Conservation (phyloP, 2,888 invertebrate genomes). For the Elmis aenea region DNA sequence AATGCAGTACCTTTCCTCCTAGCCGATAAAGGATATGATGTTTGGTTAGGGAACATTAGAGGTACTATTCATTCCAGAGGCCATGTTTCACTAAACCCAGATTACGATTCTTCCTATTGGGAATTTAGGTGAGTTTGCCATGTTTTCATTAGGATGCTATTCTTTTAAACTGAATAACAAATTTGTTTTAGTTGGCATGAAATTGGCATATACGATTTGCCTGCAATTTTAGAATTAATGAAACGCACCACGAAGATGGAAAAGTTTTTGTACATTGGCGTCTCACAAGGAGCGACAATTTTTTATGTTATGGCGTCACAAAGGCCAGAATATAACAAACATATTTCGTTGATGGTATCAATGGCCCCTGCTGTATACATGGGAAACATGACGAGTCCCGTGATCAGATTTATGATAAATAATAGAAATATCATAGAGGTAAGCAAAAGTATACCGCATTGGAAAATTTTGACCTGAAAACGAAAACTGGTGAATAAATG, state of each 20-base stretch:
- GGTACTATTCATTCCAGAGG: slow-evolving; percentile 53
- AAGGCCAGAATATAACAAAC: slow-evolving; percentile 55
- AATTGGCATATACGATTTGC: slow-evolving; percentile 69
- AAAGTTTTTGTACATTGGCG: slow-evolving; percentile 64
- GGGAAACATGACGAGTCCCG: slow-evolving; percentile 48
- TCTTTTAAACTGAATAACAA: too few relatives aligned
- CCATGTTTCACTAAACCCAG: slow-evolving; percentile 45
- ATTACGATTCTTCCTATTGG: slow-evolving; percentile 41
- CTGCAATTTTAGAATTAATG: slow-evolving; percentile 68
- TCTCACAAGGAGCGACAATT: slow-evolving; percentile 60
- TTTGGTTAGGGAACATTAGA: slow-evolving; percentile 58
- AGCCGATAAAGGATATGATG: slow-evolving; percentile 49
- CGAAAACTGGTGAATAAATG: too few relatives aligned
- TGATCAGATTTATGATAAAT: slow-evolving; percentile 40
- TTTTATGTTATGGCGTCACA: slow-evolving; percentile 58
- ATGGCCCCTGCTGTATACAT: slow-evolving; percentile 59
- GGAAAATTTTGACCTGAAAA: too few relatives aligned
- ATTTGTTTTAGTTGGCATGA: slow-evolving; percentile 66
- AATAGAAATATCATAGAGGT: too few relatives aligned
- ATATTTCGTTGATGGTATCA: slow-evolving; percentile 55
- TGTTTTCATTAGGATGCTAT: too few relatives aligned
- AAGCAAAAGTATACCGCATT: too few relatives aligned
- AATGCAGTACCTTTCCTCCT: slow-evolving; percentile 49
- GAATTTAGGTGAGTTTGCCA: slow-evolving; percentile 43
- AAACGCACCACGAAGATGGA: slow-evolving; percentile 50